phyloP scores from a whole-genome alignment of 2,888 invertebrate species.

The Alcis repandata region DNA sequence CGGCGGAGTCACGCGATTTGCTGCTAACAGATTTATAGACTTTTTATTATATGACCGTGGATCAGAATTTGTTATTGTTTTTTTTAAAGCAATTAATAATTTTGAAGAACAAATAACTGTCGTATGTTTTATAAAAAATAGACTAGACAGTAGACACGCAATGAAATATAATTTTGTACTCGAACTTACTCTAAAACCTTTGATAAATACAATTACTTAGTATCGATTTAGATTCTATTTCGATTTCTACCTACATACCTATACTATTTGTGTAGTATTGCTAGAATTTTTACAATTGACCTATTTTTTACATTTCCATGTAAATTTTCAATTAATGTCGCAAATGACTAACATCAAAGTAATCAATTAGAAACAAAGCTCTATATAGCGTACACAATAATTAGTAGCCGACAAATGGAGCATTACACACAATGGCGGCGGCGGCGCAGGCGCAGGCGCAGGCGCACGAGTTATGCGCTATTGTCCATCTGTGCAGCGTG shows the following conservation, averaged over 20 bases:
- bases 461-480: conserved; percentile 23
- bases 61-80: conserved; percentile 7
- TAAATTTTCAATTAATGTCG: neutral
- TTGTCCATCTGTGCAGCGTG: conserved; percentile 6
- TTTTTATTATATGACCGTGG: conserved; percentile 22
- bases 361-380: conserved; percentile 15
- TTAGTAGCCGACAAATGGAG: conserved; percentile 32
- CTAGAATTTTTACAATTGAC: too few relatives aligned
- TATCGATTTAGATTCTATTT: too few relatives aligned
- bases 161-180: too few relatives aligned
- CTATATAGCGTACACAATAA: conserved; percentile 15
- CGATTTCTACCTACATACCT: too few relatives aligned
- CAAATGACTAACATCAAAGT: conserved; percentile 4
- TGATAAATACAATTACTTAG: too few relatives aligned
- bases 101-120: neutral
- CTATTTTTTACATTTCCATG: too few relatives aligned
- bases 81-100: conserved; percentile 2
- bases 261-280: too few relatives aligned
- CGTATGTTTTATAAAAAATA: neutral
- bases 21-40: conserved; percentile 32
- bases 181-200: too few relatives aligned
- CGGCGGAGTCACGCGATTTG: conserved; percentile 37
- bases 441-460: conserved; percentile 1
- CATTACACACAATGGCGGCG: conserved; percentile 27
- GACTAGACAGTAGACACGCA: too few relatives aligned